Base-by-base conservation (phyloP, 1,140 invertebrate genomes). In the Drosophila ironensis region DNA sequence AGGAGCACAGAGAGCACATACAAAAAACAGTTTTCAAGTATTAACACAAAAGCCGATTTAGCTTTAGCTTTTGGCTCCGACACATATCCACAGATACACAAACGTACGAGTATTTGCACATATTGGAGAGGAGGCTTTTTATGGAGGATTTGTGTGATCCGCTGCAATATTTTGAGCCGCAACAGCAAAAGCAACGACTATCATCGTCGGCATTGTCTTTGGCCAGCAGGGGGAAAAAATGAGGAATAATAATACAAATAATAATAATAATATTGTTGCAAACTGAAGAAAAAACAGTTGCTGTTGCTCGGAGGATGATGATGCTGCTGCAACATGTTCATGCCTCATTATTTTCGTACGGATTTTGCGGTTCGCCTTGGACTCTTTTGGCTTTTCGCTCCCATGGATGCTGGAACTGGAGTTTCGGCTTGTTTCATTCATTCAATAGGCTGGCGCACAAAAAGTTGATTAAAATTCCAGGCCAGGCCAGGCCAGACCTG, bases 111-210 rank as follows among this genome's bases (percentile, higher is more conserved):
- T 17, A 48, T 38, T 41, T 38, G 16, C 30, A 40, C 38, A 53
- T 44, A 44, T 59, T 12, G 14, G 25, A 46, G 33, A 51, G 42
- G 52, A 41, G 54, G 30, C 41, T 77, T 77, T 87, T 87, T 87
- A 87, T 87, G 78, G 84, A 69, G 73, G 84, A 87, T 87, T 87
- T 87, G 84, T 87, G 84, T 87, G 84, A 88, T 87, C 77, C 67
- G 77, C 70, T 87, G 84, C 84, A 87, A 87, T 87, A 80, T 72
- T 81, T 71, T 74, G 74, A 75, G 73, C 52, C 53, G 19, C 56
- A 38, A 54, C 30, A 33, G 66, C 35, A 11, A 12, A 1, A 30
- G 28, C 38, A 41, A 47, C 64, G 44, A 22, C 35, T 52, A 69
- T 66, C 77, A 74, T 66, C 75, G 56, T 69, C 56, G 51, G 59